A percentile compares a stretch with the other conserved stretches of the same genome.
Conservation (phyloP, 2,888 invertebrate genomes). For the Philereme transversata region DNA sequence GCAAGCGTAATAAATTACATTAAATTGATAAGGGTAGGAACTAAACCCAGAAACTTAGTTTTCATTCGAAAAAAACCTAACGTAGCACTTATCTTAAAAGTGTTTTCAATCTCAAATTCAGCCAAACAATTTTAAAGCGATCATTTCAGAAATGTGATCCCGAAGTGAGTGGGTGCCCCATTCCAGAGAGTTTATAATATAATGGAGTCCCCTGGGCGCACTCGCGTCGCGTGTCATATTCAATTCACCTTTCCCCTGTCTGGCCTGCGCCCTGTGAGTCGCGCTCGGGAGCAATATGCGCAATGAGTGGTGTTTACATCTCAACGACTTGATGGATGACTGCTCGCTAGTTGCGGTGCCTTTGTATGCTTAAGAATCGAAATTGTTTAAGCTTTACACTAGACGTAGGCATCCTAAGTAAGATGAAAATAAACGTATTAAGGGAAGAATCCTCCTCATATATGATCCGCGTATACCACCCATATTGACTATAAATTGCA, state of each 20-base stretch:
- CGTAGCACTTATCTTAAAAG: background rate
- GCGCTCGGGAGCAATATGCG: constrained; percentile 20
- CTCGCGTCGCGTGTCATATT: constrained; percentile 13
- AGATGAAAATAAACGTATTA: no score
- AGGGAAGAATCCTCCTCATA: no score
- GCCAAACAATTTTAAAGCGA: background rate
- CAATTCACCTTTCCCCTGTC: constrained; percentile 25
- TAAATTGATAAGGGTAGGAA: no score
- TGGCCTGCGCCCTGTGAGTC: background rate
- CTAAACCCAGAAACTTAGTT: no score
- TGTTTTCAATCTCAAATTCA: background rate
- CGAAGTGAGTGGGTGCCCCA: constrained; percentile 2
- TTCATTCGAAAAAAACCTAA: no score
- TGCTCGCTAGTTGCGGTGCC: background rate
- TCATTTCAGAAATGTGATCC: constrained; percentile 15
- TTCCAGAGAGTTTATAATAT: constrained; percentile 19
- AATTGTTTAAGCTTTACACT: no score
- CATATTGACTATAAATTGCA: no score
- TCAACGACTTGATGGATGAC: constrained; percentile 25
- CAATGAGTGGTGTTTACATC: constrained; percentile 31
- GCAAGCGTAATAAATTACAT: no score
- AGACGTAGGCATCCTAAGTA: no score
- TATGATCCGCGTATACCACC: no score
- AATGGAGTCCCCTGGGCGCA: constrained; percentile 20
- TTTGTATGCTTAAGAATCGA: background rate